Evolutionary conservation across 2,113 vertebrate species (phyloP), one percentile per base, ranked within the genome.

Genomic region (Progne subis): DNA sequence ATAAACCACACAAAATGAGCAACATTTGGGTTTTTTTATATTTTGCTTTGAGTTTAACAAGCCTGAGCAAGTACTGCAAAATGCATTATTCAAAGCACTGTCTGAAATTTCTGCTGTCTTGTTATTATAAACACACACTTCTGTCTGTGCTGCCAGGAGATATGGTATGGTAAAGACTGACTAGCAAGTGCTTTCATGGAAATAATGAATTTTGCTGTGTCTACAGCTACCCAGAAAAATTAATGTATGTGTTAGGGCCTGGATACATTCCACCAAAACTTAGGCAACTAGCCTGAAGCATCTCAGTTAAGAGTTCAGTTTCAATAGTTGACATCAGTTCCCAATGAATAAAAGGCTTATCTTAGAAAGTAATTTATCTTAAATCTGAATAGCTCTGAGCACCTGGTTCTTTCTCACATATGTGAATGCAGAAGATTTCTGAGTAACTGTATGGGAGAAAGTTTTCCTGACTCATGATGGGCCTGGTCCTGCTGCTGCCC

Each of bases 221-320:
- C 76, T 94, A 44, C 61, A 95, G 86, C 28, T 82, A 57, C 20
- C 37, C 84, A 71, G 72, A 92, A 86, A 52, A 92, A 71, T 92
- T 84, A 71, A 11, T 49, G 9, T 34, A 41, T 82, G n/a, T 63
- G 55, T 71, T 79, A 85, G 47, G 34, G 49, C 17, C 56, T 91
- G 87, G 65, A 87, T 37, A 47, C 21, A 9, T 68, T 91, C 78
- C 84, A 75, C 44, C 7, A 71, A 52, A 82, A 68, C 75, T 52
- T 64, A 82, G 44, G 65, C 56, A 87, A 29, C 29, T 41, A 56
- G 44, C 52, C 65, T 60, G 39, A 78, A 84, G 39, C 31, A 8
- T 71, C 44, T 86, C 61, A 71, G 47, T 63, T 84, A 78, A n/a
- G 34, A 87, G 64, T 59, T 89, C 63, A 28, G 26, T 67, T 76